Conservation (phyloP, 2,113 vertebrate species). For the Fregata magnificens region DNA sequence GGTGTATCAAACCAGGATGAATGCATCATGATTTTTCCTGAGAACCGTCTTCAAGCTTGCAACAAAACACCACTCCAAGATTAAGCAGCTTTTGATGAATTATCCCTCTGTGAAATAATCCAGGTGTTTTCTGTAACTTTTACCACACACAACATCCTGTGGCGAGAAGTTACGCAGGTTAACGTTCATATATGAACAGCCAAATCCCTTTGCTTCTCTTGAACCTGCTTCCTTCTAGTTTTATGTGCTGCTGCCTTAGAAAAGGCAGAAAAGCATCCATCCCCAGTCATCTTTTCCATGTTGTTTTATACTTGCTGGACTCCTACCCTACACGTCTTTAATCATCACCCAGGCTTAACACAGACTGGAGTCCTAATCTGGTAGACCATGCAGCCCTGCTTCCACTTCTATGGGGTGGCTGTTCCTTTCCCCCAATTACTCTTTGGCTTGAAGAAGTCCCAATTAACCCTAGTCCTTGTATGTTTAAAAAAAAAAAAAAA, state of each 20-base stretch:
- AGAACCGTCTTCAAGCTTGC: background rate
- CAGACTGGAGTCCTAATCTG: background rate
- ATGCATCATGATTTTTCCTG: background rate
- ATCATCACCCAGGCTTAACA: background rate
- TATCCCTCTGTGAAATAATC: background rate
- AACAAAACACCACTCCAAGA: background rate
- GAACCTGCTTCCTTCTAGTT: background rate
- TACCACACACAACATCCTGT: background rate
- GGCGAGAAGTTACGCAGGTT: background rate
- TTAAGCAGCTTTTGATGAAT: background rate
- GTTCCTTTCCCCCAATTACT: background rate
- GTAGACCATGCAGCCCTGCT: background rate
- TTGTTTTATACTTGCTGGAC: background rate
- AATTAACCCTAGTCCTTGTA: background rate
- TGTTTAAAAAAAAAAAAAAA: background rate
- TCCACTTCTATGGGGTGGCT: fast-evolving
- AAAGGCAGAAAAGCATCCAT: background rate
- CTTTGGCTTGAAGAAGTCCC: background rate
- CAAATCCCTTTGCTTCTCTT: background rate
- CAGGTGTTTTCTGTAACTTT: background rate
- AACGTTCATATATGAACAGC: background rate
- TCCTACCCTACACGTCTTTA: background rate
- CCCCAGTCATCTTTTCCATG: background rate
- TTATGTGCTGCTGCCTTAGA: background rate
- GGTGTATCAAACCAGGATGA: background rate